A percentile compares a stretch with the other conserved stretches of the same genome.
Conservation (phyloP, 2,113 vertebrate genomes). For the Pteruthius melanotis region DNA sequence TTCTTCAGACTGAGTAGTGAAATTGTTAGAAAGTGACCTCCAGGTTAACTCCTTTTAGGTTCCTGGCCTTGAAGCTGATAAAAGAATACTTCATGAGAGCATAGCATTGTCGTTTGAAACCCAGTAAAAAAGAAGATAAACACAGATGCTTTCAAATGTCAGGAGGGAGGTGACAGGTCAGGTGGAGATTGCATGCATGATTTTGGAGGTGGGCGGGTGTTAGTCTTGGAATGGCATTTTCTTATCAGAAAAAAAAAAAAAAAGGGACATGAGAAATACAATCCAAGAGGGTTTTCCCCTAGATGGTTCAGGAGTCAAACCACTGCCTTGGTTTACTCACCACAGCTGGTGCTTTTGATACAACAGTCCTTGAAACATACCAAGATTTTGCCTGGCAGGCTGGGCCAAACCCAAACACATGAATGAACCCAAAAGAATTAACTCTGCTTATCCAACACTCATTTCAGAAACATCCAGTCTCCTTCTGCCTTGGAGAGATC, state of each 20-base stretch:
- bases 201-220: neutral
- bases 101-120: slow-evolving; percentile 11
- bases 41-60: slow-evolving; percentile 7
- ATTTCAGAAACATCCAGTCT: neutral
- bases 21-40: slow-evolving; percentile 34
- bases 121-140: slow-evolving; percentile 48
- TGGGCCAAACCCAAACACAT: neutral
- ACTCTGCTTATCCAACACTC: neutral
- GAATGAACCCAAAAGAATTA: neutral
- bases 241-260: slow-evolving; percentile 47
- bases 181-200: neutral
- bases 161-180: slow-evolving; percentile 17
- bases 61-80: slow-evolving; percentile 10
- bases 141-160: slow-evolving; percentile 32
- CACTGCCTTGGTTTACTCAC: slow-evolving; percentile 16
- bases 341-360: slow-evolving; percentile 13
- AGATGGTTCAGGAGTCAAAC: slow-evolving; percentile 17
- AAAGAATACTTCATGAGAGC: neutral
- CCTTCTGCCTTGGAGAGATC: neutral
- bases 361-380: neutral
- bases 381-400: neutral
- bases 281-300: neutral
- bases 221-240: slow-evolving; percentile 1
- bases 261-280: slow-evolving; percentile 15
- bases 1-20: neutral